Conservation (phyloP, 2,113 vertebrate genomes). For the Myotis brandtii region DNA sequence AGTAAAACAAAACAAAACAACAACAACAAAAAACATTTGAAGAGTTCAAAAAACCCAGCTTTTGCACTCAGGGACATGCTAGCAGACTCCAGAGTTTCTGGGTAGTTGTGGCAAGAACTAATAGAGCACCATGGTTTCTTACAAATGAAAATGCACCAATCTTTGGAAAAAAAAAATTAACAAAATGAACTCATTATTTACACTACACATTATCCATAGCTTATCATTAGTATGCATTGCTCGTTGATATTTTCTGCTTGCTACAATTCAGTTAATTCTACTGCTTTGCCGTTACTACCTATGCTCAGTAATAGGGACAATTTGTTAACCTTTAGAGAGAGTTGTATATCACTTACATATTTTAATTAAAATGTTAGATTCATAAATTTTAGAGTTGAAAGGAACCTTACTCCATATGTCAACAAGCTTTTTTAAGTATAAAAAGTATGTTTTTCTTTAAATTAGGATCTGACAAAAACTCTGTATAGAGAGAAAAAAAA, state of each 20-base stretch:
- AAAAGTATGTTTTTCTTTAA: not conserved
- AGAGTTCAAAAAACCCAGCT: not conserved
- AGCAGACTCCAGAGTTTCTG: not conserved
- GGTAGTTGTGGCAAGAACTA: not conserved
- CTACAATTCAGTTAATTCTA: not conserved
- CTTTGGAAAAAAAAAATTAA: not conserved
- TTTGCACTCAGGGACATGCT: not conserved
- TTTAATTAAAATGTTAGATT: conserved; percentile 53
- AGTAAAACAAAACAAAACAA: not conserved
- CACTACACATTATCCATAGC: not conserved
- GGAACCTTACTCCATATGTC: not conserved
- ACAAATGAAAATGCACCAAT: not conserved
- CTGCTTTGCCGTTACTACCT: not conserved
- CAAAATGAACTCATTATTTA: not conserved
- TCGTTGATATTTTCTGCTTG: not conserved
- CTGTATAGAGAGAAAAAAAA: not conserved
- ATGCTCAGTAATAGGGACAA: conserved; percentile 2
- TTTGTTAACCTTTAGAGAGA: conserved; percentile 49
- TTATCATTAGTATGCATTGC: not conserved
- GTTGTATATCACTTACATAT: not conserved
- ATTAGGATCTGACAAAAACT: not conserved
- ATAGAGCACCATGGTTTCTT: not conserved
- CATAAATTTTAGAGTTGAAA: conserved; percentile 45
- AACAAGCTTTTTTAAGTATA: not conserved
- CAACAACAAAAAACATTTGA: not conserved